These are phyloP conservation scores for Rhyacophila evoluta DNA, from an alignment of 2,888 invertebrate species.

Conservation along the genomic window DNA sequence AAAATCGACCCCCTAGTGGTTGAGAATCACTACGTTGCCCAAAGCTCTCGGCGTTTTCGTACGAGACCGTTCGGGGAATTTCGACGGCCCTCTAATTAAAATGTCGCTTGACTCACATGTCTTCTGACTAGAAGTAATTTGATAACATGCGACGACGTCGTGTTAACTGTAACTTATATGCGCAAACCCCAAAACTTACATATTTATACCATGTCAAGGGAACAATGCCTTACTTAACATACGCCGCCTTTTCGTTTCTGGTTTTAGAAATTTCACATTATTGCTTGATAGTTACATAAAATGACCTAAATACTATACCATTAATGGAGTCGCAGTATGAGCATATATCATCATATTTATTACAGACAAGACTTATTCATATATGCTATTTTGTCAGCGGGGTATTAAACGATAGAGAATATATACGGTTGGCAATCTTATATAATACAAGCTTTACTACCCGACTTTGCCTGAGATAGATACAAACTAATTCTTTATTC, in stretches of 20 bases:
- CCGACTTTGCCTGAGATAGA: no score
- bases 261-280: not conserved
- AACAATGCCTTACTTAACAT: constrained; percentile 17
- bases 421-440: no score
- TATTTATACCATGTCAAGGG: constrained; percentile 9
- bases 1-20: not conserved
- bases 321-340: no score
- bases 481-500: no score
- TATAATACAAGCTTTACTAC: no score
- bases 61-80: constrained; percentile 30
- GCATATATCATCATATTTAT: no score
- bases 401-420: no score
- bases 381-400: no score
- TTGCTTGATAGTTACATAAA: constrained; percentile 6
- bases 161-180: constrained; percentile 12
- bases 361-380: no score
- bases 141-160: constrained; percentile 26
- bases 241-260: not conserved
- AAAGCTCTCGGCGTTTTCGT: constrained; percentile 4
- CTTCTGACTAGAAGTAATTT: constrained; percentile 36
- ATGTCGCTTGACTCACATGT: constrained; percentile 31
- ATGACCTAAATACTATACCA: no score
- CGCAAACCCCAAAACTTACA: constrained; percentile 8
- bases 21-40: not conserved
- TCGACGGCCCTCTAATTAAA: constrained; percentile 40